Conservation (phyloP, 2,888 invertebrate genomes). For the Molanna angustata region DNA sequence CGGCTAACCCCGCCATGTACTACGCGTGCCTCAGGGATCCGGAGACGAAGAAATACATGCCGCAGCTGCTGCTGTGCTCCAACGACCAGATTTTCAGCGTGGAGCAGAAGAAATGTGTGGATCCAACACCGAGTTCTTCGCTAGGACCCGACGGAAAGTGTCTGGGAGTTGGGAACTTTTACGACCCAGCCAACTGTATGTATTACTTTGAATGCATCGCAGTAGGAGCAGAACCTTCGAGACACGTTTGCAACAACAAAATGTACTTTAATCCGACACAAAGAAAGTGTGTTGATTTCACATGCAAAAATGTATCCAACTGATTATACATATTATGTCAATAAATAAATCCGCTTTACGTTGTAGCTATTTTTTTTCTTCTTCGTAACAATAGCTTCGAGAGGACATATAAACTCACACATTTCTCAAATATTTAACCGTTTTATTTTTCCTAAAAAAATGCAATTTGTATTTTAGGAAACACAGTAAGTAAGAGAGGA, state of each 20-base stretch:
- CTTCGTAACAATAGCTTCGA: too few species aligned
- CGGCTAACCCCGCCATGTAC: slow-evolving; percentile 16
- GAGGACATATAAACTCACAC: too few species aligned
- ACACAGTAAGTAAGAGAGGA: too few species aligned
- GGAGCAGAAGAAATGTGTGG: neutral
- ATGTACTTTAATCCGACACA: neutral
- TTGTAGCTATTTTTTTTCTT: too few species aligned
- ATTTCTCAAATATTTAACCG: too few species aligned
- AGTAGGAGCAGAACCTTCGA: neutral
- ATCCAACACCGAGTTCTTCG: neutral
- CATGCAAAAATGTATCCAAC: slow-evolving; percentile 4
- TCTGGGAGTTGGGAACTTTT: neutral
- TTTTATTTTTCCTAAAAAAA: too few species aligned
- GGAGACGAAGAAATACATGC: neutral
- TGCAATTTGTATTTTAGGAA: too few species aligned
- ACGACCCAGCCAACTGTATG: slow-evolving; percentile 7
- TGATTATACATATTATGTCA: too few species aligned
- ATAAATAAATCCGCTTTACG: too few species aligned
- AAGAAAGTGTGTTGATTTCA: neutral
- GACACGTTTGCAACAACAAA: neutral
- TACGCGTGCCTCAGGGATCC: slow-evolving; percentile 14
- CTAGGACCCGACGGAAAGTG: slow-evolving; percentile 6
- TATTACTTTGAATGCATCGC: neutral
- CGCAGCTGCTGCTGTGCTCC: slow-evolving; percentile 8
- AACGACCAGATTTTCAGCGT: neutral